A percentile compares a stretch with the other conserved stretches of the same genome.
These are phyloP conservation scores for Tenthredo scrophulariae DNA, from an alignment of 2,888 invertebrate species.

Conservation along the genomic window DNA sequence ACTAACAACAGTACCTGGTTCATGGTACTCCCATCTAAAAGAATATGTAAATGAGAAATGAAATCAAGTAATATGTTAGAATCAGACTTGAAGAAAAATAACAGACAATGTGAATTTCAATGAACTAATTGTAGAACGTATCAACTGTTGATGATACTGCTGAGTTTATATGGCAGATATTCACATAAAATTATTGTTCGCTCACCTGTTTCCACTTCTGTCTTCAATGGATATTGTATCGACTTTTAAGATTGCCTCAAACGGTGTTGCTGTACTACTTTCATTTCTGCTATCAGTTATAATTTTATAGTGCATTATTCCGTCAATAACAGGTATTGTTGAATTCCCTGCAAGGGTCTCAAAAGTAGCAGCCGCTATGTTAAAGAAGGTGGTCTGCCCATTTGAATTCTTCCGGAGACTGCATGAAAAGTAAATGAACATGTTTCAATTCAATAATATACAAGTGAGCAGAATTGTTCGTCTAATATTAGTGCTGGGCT, in stretches of 20 bases:
- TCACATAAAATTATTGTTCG: background rate
- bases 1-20: slow-evolving; percentile 3
- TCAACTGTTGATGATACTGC: too few relatives aligned
- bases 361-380: slow-evolving; percentile 69
- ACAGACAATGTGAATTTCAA: background rate
- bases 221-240: slow-evolving; percentile 71
- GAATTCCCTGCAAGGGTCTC: slow-evolving; percentile 60
- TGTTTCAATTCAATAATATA: slow-evolving; percentile 40
- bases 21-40: slow-evolving; percentile 33
- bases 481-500: background rate
- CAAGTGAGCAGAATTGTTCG: background rate
- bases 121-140: background rate
- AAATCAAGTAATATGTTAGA: background rate
- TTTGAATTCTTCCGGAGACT: slow-evolving; percentile 64
- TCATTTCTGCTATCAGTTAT: slow-evolving; percentile 59
- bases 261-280: slow-evolving; percentile 59
- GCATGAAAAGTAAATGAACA: slow-evolving; percentile 48
- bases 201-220: slow-evolving; percentile 71
- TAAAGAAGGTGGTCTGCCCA: slow-evolving; percentile 65
- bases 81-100: background rate
- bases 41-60: background rate
- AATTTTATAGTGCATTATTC: slow-evolving; percentile 66
- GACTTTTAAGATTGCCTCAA: slow-evolving; percentile 63
- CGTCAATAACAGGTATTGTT: slow-evolving; percentile 59
- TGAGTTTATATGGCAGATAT: background rate